Evolutionary conservation across 2,113 vertebrate species (phyloP).

Genomic region (Petrocephalus microphthalmus): DNA sequence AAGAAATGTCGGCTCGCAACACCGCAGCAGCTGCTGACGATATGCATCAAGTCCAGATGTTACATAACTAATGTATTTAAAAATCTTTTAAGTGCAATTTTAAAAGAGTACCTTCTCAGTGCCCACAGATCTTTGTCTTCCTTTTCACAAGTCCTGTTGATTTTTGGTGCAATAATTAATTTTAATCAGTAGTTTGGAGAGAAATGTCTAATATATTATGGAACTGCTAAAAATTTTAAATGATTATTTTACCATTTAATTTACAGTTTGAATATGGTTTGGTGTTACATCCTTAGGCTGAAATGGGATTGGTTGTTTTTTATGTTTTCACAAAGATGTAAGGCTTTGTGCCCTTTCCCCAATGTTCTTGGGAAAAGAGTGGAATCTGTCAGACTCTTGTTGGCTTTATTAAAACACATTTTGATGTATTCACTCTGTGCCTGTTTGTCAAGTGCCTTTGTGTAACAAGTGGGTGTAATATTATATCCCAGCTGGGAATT

Average conservation of each 20-base stretch:
- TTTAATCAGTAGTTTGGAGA: not conserved
- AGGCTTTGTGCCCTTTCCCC: not conserved
- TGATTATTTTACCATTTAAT: slow-evolving; percentile 6
- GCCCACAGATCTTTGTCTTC: slow-evolving; percentile 9
- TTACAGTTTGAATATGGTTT: slow-evolving; percentile 5
- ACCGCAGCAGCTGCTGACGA: not conserved
- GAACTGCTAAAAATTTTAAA: slow-evolving; percentile 9
- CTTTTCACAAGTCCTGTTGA: not conserved
- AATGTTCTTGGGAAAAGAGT: not conserved
- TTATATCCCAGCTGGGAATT: not conserved
- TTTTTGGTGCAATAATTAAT: slow-evolving; percentile 31
- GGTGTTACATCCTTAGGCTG: slow-evolving; percentile 19
- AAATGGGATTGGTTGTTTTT: not conserved
- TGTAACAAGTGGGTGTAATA: not conserved
- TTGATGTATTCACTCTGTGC: not conserved
- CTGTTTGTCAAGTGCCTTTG: not conserved
- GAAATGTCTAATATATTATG: slow-evolving; percentile 17
- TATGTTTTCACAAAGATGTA: not conserved
- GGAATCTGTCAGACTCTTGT: not conserved
- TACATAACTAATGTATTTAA: not conserved
- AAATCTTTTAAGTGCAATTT: slow-evolving; percentile 20
- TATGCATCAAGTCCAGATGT: not conserved
- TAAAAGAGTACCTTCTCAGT: not conserved
- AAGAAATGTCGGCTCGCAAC: not conserved
- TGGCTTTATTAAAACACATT: slow-evolving; percentile 14